Percentiles rank a stretch among this genome's conserved stretches.
phyloP scores from a whole-genome alignment of 2,888 invertebrate species.

The Helicoverpa assulta region DNA sequence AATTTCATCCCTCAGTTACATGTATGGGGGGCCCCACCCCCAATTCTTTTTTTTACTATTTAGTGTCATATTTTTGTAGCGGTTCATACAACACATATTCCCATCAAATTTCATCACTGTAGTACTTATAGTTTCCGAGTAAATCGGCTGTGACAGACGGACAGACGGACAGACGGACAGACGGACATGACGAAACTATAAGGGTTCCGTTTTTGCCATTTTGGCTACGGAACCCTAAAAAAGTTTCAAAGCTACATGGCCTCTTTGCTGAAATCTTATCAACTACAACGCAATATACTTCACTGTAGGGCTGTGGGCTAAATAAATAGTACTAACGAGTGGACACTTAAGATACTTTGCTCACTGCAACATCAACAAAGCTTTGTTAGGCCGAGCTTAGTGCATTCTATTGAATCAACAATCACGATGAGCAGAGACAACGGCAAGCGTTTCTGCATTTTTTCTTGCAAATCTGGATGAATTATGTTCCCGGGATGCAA shows the following conservation, averaged over 20 bases:
- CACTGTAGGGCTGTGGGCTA: constrained; percentile 20
- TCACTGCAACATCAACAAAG: constrained; percentile 34
- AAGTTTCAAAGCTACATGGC: neutral
- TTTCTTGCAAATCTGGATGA: neutral
- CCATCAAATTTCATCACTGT: no score
- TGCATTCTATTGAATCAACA: neutral
- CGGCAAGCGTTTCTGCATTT: neutral
- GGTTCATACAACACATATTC: no score
- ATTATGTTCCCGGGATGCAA: neutral
- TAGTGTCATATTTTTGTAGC: no score
- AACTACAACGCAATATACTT: constrained; percentile 17
- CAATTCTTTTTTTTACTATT: no score
- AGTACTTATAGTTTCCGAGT: no score
- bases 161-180: no score
- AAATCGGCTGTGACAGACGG: no score
- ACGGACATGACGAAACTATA: no score
- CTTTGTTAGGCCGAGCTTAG: constrained; percentile 8
- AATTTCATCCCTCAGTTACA: no score
- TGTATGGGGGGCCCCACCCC: no score
- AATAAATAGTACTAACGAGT: constrained; percentile 56
- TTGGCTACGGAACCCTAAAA: no score
- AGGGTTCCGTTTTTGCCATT: no score
- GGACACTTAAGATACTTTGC: constrained; percentile 66
- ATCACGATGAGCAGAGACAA: neutral
- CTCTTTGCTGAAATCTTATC: constrained; percentile 1